Percentiles rank a stretch among this genome's conserved stretches.
Evolutionary conservation across 2,113 vertebrate genomes (phyloP).

Genomic region (Sinocyclocheilus maitianheensis): DNA sequence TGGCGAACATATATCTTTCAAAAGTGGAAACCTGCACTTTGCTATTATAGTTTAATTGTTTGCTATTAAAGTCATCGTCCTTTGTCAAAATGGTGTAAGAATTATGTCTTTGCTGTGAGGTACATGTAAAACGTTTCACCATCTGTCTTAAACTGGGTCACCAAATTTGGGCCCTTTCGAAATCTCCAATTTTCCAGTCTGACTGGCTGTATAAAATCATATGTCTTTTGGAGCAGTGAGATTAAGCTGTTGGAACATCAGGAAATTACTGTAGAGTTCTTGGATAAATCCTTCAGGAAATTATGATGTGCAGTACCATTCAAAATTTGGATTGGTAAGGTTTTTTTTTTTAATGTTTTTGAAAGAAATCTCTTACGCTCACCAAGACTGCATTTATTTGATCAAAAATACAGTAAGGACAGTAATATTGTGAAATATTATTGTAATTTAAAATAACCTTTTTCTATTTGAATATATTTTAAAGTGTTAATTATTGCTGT

Average conservation of each 20-base stretch:
- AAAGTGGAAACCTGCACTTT: neutral
- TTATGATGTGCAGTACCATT: neutral
- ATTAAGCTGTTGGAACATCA: neutral
- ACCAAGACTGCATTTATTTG: neutral
- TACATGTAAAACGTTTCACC: neutral
- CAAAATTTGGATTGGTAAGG: neutral
- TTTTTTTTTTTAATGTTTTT: neutral
- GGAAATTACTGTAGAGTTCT: neutral
- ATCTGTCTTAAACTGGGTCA: constrained; percentile 27
- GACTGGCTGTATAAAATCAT: neutral
- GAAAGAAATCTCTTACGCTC: neutral
- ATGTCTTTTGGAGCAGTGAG: neutral
- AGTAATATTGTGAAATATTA: neutral
- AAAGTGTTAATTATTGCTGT: neutral
- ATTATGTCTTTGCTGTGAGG: neutral
- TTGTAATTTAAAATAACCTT: neutral
- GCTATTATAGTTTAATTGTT: neutral
- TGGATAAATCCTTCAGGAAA: neutral
- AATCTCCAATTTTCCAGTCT: constrained; percentile 24
- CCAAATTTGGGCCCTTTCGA: neutral
- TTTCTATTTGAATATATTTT: neutral
- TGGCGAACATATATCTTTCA: neutral
- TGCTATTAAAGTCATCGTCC: neutral
- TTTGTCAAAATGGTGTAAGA: neutral
- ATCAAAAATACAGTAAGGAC: neutral